Evolutionary conservation across 1,140 invertebrate genomes (phyloP).

Genomic region (Halotydeus destructor): DNA sequence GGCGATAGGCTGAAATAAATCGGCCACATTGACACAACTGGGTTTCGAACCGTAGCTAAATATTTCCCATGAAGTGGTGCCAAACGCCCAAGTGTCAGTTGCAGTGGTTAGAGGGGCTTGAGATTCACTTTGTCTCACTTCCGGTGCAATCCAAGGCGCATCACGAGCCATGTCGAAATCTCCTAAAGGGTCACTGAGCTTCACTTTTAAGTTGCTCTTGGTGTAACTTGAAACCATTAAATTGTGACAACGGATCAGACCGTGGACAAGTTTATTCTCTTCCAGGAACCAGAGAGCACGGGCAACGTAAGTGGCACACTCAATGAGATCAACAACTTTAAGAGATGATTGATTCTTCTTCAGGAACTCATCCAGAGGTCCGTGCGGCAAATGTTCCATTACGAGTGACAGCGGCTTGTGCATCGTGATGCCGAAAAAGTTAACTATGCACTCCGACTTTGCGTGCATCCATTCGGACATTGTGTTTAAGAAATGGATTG

Average conservation of each 20-base stretch:
- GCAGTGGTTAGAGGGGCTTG: slow-evolving; percentile 35
- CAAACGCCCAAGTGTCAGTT: slow-evolving; percentile 67
- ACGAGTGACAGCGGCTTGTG: slow-evolving; percentile 47
- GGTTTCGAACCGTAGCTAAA: slow-evolving; percentile 44
- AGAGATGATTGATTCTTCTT: slow-evolving; percentile 27
- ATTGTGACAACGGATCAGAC: slow-evolving; percentile 61
- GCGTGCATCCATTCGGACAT: slow-evolving; percentile 9
- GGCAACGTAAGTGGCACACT: slow-evolving; percentile 48
- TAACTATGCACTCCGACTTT: slow-evolving; percentile 8
- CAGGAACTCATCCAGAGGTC: slow-evolving; percentile 52
- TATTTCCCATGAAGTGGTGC: slow-evolving; percentile 71
- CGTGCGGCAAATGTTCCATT: slow-evolving; percentile 50
- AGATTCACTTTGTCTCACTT: slow-evolving; percentile 4
- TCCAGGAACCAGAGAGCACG: slow-evolving; percentile 56
- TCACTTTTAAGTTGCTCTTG: slow-evolving; percentile 44
- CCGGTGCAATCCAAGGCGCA: slow-evolving; percentile 13
- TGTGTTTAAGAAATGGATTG: neutral
- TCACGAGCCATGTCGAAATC: slow-evolving; percentile 18
- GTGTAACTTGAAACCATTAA: slow-evolving; percentile 45
- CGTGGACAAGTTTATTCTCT: slow-evolving; percentile 55
- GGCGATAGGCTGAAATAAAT: slow-evolving; percentile 43
- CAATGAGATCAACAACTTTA: slow-evolving; percentile 46
- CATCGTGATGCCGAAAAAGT: slow-evolving; percentile 1
- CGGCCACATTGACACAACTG: slow-evolving; percentile 14
- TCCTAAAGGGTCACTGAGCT: slow-evolving; percentile 55